Evolutionary conservation across 53 echinoderm and acorn worm genomes (phyloP), one percentile per base, ranked within the genome.

Genomic region (Apostichopus leukothele): DNA sequence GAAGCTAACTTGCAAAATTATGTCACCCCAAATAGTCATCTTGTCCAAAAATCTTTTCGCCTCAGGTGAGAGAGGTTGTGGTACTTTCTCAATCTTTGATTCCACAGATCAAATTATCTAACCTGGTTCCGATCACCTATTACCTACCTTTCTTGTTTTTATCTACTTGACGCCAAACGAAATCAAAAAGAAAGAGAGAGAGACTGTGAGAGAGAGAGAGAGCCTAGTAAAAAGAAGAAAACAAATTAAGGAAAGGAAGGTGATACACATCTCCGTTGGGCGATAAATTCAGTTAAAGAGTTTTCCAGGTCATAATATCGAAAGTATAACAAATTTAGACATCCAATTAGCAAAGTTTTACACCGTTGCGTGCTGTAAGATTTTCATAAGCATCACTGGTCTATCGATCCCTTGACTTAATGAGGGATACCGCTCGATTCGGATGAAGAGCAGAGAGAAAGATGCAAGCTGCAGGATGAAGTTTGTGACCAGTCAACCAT

Each of bases 261-360:
- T 80, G 80, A 80, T 80, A 80, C 80, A 59, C 80, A 80, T 80
- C 80, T 80, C 59, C 80, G 59, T 54, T 54, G 54, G 80, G 80
- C 80, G 80, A 80, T 80, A 80, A 80, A 80, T 80, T 80, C 51
- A 53, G 80, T 80, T 80, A 25, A 80, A 53, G 80, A 80, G 54
- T 68, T 80, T 80, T 80, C 80, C 80, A 54, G 80, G 80, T 80
- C 80, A 80, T 80, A 80, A 80, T 80, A 80, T 80, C 53, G 80
- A 23, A 80, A 80, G 54, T 80, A 80, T 80, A 80, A 80, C 80
- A 80, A 80, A 80, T 80, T 80, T 80, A 80, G 80, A 55, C 54
- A 55, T 80, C 80, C 53, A 80, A 80, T 80, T 80, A 80, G 80
- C 80, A 53, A 80, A 80, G 54, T 80, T 80, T 80, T 80, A 80